Evolutionary conservation across 1,140 invertebrate species (phyloP).

Genomic region (Lordiphosa collinella): DNA sequence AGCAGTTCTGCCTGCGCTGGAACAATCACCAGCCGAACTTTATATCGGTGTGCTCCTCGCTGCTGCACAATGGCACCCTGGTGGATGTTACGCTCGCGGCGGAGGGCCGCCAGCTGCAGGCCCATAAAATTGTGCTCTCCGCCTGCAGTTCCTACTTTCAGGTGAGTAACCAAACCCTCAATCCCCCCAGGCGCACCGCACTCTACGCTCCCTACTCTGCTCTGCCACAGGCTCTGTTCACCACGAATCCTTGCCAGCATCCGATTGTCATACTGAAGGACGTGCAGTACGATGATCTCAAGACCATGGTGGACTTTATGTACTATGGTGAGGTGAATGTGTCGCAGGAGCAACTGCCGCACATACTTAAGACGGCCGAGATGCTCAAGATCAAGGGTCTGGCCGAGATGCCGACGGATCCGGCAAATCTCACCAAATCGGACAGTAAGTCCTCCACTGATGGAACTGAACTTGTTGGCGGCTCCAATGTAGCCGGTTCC

Average conservation of each 20-base stretch:
- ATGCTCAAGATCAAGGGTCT: constrained; percentile 92
- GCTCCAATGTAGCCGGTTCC: constrained; percentile 37
- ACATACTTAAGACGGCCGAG: constrained; percentile 92
- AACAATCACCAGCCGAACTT: constrained; percentile 95
- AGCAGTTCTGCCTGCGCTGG: constrained; percentile 93
- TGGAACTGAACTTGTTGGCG: constrained; percentile 59
- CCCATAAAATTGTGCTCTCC: constrained; percentile 92
- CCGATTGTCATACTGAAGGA: constrained; percentile 95
- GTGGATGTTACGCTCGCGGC: constrained; percentile 93
- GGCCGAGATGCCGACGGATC: constrained; percentile 88
- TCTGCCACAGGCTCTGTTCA: constrained; percentile 85
- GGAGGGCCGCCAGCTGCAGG: constrained; percentile 90
- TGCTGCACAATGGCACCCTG: constrained; percentile 89
- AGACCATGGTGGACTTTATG: constrained; percentile 95
- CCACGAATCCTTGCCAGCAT: constrained; percentile 92
- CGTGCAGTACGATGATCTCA: constrained; percentile 91
- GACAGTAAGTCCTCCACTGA: constrained; percentile 81
- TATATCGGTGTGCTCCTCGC: constrained; percentile 90
- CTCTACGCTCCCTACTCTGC: constrained; percentile 9
- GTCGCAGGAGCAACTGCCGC: constrained; percentile 90
- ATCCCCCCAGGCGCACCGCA: no score
- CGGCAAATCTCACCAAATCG: constrained; percentile 85
- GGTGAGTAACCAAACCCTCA: constrained; percentile 81
- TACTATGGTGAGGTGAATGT: constrained; percentile 96
- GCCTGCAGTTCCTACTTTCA: constrained; percentile 93